Conservation (phyloP, 2,797 vertebrate genomes). For the Rhodeus uyekii region DNA sequence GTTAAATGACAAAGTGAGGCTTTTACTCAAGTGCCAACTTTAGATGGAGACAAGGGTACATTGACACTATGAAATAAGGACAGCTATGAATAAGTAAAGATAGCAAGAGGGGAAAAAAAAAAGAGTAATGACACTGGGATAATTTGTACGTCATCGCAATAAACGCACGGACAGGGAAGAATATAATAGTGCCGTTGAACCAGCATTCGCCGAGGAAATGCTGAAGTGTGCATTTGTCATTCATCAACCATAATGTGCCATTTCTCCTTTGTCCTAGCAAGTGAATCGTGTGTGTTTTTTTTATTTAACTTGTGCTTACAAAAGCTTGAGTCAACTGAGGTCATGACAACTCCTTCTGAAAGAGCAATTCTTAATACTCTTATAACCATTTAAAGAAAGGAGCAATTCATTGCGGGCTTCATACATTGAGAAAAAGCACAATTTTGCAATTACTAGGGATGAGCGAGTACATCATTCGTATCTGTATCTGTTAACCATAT, state of each 20-base stretch:
- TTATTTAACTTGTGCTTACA: background rate
- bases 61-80: background rate
- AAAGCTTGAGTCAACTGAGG: background rate
- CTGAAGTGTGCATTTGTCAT: constrained; percentile 2
- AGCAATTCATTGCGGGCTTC: background rate
- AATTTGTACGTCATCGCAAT: constrained; percentile 25
- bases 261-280: background rate
- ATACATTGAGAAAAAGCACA: background rate
- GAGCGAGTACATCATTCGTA: too few species aligned
- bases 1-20: constrained; percentile 65
- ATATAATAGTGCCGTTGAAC: background rate
- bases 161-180: background rate
- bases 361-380: background rate
- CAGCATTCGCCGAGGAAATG: background rate
- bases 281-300: background rate
- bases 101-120: background rate
- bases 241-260: background rate
- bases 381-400: background rate
- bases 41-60: background rate
- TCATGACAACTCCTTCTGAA: background rate
- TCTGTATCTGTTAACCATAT: too few species aligned
- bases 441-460: too few species aligned
- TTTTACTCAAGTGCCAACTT: constrained; percentile 45
- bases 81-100: constrained; percentile 24
- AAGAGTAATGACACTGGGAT: background rate